Conservation (phyloP, 2,888 invertebrate species). For the Bellardia pandia region DNA sequence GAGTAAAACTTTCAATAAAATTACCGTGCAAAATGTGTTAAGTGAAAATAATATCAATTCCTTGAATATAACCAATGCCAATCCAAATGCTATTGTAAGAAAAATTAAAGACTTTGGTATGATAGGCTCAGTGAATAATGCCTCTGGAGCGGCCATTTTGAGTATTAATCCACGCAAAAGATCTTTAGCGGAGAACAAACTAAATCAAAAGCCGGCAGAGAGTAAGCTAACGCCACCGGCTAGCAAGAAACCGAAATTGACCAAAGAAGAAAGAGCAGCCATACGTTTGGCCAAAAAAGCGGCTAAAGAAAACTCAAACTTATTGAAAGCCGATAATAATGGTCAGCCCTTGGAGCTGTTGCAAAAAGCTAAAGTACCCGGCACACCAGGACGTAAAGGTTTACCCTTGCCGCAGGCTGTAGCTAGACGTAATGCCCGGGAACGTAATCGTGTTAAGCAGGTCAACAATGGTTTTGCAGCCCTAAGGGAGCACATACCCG, state of each 20-base stretch:
- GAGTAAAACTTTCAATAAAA: slow-evolving; percentile 81
- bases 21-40: slow-evolving; percentile 81
- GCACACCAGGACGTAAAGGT: slow-evolving; percentile 81
- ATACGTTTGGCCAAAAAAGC: slow-evolving; percentile 64
- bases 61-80: slow-evolving; percentile 76
- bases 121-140: slow-evolving; percentile 80
- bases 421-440: slow-evolving; percentile 95
- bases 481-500: slow-evolving; percentile 94
- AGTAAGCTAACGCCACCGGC: slow-evolving; percentile 68
- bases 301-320: slow-evolving; percentile 50
- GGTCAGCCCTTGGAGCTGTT: slow-evolving; percentile 23
- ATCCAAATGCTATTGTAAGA: slow-evolving; percentile 82
- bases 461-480: slow-evolving; percentile 96
- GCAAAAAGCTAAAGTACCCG: slow-evolving; percentile 67
- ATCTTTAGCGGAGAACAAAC: slow-evolving; percentile 74
- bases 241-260: slow-evolving; percentile 73
- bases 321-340: not conserved
- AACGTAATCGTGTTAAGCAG: slow-evolving; percentile 96
- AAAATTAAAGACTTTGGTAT: slow-evolving; percentile 83
- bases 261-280: slow-evolving; percentile 64
- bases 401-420: slow-evolving; percentile 91
- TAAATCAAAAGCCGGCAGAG: slow-evolving; percentile 26
- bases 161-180: slow-evolving; percentile 76
- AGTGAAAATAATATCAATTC: slow-evolving; percentile 79
- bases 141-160: slow-evolving; percentile 61